Percentiles rank a stretch among this genome's conserved stretches.
Conservation (phyloP, 2,797 vertebrate genomes). For the Pteropus rufus region DNA sequence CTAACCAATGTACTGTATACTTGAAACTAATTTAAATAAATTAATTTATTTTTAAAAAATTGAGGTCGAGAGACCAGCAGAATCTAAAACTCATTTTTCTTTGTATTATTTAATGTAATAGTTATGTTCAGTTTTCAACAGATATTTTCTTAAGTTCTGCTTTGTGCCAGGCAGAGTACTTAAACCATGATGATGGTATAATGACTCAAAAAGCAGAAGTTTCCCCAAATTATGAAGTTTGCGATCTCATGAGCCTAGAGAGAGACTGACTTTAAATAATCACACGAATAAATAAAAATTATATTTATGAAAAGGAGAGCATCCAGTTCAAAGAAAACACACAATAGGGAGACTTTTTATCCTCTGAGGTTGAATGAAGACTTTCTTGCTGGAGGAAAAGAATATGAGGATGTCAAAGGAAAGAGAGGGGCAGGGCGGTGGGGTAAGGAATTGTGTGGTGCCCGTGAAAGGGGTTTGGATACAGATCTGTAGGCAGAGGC, state of each 20-base stretch:
- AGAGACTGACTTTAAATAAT: not conserved
- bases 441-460: not conserved
- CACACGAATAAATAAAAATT: not conserved
- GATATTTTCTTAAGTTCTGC: not conserved
- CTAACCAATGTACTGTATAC: no score
- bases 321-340: not conserved
- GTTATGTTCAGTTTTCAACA: not conserved
- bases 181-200: not conserved
- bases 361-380: not conserved
- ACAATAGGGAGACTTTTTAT: not conserved
- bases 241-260: not conserved
- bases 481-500: not conserved
- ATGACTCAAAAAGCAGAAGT: not conserved
- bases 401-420: not conserved
- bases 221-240: not conserved
- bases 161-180: not conserved
- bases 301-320: not conserved
- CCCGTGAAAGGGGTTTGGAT: not conserved
- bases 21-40: not conserved
- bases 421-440: not conserved
- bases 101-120: slow-evolving; percentile 23
- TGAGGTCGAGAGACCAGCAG: not conserved
- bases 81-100: not conserved
- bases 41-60: not conserved
- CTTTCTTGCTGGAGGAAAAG: not conserved